These are phyloP conservation scores for Xiphophorus couchianus DNA, from an alignment of 2,113 vertebrate species.

Conservation along the genomic window DNA sequence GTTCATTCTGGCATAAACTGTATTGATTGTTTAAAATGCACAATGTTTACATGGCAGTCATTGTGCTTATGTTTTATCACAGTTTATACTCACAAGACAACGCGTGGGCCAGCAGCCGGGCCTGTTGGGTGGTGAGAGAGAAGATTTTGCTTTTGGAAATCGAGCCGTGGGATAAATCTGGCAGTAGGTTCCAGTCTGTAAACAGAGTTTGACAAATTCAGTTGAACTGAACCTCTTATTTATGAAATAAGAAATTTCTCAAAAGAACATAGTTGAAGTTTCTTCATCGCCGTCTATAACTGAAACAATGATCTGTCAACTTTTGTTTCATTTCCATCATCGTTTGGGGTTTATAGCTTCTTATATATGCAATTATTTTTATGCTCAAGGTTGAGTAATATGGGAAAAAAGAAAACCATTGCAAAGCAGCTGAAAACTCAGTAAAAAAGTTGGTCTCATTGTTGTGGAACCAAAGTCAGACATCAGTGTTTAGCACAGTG, in stretches of 20 bases:
- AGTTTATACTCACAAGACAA: conserved; percentile 84
- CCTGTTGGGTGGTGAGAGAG: conserved; percentile 80
- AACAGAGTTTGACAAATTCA: conserved; percentile 19
- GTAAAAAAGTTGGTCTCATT: too few species aligned
- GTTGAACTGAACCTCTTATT: background rate
- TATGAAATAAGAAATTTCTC: background rate
- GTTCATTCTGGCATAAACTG: too few species aligned
- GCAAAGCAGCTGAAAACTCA: too few species aligned
- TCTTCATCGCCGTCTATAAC: background rate
- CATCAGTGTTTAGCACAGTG: too few species aligned
- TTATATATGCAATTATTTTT: too few species aligned
- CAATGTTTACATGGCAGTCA: too few species aligned
- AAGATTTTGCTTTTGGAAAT: conserved; percentile 82
- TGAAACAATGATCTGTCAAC: background rate
- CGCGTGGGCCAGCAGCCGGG: conserved; percentile 81
- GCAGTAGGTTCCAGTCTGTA: conserved; percentile 86
- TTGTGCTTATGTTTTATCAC: background rate
- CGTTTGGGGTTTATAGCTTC: too few species aligned
- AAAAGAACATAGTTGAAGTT: background rate
- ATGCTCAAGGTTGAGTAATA: background rate
- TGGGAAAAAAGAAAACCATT: too few species aligned
- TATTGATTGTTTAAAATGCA: background rate
- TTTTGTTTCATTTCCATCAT: too few species aligned
- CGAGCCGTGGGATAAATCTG: conserved; percentile 83
- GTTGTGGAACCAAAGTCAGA: too few species aligned